phyloP scores from a whole-genome alignment of 1,140 invertebrate species.

The Mactra quadrangularis region DNA sequence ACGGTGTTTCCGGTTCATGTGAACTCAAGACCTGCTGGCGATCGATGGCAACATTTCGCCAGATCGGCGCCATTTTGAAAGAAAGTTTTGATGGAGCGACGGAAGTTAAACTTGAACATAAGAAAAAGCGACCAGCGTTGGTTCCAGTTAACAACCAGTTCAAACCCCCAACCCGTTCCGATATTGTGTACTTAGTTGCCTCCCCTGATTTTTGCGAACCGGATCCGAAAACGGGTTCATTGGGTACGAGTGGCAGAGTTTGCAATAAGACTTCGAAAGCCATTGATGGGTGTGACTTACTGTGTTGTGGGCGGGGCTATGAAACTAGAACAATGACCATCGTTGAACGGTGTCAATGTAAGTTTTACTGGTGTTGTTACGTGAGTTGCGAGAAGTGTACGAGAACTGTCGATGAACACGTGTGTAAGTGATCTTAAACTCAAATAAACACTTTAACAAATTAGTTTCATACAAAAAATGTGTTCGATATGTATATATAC shows the following conservation, averaged over 20 bases:
- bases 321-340: slow-evolving; percentile 86
- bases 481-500: not conserved
- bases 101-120: slow-evolving; percentile 85
- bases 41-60: slow-evolving; percentile 92
- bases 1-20: slow-evolving; percentile 98
- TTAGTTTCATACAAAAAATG: not conserved
- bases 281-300: slow-evolving; percentile 85
- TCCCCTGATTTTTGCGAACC: slow-evolving; percentile 97
- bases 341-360: slow-evolving; percentile 87
- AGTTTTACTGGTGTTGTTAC: slow-evolving; percentile 85
- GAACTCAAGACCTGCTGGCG: slow-evolving; percentile 98
- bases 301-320: slow-evolving; percentile 86
- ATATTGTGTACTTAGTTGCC: slow-evolving; percentile 95
- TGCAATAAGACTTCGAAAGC: slow-evolving; percentile 84
- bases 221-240: slow-evolving; percentile 85
- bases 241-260: slow-evolving; percentile 81
- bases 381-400: slow-evolving; percentile 84
- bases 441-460: not conserved
- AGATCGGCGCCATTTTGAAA: slow-evolving; percentile 92
- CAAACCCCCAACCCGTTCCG: slow-evolving; percentile 83
- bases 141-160: slow-evolving; percentile 81
- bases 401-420: slow-evolving; percentile 79
- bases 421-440: slow-evolving; percentile 75
- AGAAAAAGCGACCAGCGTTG: slow-evolving; percentile 71
- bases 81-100: slow-evolving; percentile 93